Conservation (phyloP, 2,113 vertebrate species). For the Atractosteus spatula region DNA sequence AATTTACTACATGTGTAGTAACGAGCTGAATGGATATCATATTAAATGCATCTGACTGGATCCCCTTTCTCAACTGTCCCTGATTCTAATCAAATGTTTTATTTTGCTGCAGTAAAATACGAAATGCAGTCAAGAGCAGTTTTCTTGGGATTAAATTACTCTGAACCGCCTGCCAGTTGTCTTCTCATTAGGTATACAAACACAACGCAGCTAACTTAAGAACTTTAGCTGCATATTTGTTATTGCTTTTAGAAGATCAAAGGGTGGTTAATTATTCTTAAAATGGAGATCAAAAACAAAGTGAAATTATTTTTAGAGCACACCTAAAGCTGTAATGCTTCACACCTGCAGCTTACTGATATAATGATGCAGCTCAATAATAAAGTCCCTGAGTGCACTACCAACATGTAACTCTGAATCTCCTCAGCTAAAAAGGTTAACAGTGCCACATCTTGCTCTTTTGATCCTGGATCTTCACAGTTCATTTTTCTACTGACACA, state of each 20-base stretch:
- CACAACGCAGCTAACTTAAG: neutral
- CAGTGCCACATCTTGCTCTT: neutral
- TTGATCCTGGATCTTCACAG: too few relatives aligned
- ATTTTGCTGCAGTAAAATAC: neutral
- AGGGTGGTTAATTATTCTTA: slow-evolving; percentile 1
- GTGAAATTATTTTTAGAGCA: neutral
- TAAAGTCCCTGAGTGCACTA: neutral
- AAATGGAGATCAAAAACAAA: neutral
- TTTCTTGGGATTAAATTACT: slow-evolving; percentile 1
- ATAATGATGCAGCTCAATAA: neutral
- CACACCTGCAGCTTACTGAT: neutral
- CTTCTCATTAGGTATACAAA: neutral
- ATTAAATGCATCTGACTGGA: too few relatives aligned
- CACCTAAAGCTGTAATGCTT: neutral
- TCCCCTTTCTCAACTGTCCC: too few relatives aligned
- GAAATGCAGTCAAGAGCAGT: neutral
- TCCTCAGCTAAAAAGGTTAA: neutral
- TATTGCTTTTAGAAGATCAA: slow-evolving; percentile 2
- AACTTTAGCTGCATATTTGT: neutral
- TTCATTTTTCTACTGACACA: too few relatives aligned
- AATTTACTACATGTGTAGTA: too few relatives aligned
- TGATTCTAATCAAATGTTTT: too few relatives aligned
- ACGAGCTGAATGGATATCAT: too few relatives aligned
- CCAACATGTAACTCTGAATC: neutral
- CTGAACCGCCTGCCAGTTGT: neutral